Evolutionary conservation across 2,888 invertebrate species (phyloP).

Genomic region (Lasioglossum marginatum): DNA sequence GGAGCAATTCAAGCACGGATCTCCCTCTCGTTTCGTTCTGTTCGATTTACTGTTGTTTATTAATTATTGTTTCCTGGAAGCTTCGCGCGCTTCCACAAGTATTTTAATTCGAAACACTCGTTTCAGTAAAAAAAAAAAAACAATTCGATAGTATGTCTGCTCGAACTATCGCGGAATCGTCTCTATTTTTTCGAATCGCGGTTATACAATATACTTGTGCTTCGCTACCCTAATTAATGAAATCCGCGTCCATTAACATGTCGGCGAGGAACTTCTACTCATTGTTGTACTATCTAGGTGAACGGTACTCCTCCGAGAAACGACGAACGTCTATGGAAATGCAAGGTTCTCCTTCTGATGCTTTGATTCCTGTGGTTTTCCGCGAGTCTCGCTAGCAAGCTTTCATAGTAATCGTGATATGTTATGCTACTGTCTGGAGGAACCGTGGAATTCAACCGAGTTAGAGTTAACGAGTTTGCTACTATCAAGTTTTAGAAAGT

Average conservation of each 20-base stretch:
- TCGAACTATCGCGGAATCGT: neutral
- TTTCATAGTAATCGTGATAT: neutral
- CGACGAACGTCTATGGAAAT: neutral
- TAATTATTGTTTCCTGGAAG: neutral
- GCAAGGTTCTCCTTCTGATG: neutral
- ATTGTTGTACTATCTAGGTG: conserved; percentile 61
- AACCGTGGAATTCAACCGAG: neutral
- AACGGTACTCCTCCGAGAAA: conserved; percentile 33
- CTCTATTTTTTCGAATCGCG: neutral
- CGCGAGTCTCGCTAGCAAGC: neutral
- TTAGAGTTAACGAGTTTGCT: neutral
- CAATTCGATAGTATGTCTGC: neutral
- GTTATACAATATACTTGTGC: neutral
- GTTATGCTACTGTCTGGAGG: neutral
- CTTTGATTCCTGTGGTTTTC: neutral
- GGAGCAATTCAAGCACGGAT: neutral
- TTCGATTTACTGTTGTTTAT: neutral
- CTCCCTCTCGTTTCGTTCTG: neutral
- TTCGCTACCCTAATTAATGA: conserved; percentile 6
- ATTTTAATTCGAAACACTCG: neutral
- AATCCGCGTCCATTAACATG: conserved; percentile 15
- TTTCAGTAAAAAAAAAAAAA: neutral
- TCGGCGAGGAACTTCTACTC: conserved; percentile 58
- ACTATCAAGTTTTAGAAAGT: neutral
- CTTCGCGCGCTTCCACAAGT: neutral